Conservation (phyloP, 2,888 invertebrate species). For the Lepidochrysops patricia region DNA sequence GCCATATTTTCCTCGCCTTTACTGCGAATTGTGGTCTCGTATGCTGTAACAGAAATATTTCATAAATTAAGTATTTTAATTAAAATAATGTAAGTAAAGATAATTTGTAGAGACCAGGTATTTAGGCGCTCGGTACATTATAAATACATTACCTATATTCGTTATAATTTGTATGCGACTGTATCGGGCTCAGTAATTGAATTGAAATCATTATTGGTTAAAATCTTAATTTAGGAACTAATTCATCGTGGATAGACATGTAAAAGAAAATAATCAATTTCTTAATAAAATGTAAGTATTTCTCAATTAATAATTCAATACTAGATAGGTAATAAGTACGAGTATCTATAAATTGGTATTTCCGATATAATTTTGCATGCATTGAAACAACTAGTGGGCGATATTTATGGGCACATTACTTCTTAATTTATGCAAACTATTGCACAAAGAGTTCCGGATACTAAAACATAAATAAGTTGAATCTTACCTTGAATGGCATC, state of each 20-base stretch:
- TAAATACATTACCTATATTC: not conserved
- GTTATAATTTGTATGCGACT: not conserved
- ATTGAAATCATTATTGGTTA: not conserved
- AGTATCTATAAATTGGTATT: not conserved
- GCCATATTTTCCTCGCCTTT: constrained; percentile 85
- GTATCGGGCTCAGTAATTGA: not conserved
- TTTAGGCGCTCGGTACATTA: not conserved
- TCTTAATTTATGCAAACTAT: not conserved
- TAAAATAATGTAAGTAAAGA: no score
- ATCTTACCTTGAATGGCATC: constrained; percentile 84
- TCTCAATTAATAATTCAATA: no score
- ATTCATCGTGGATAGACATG: constrained; percentile 4
- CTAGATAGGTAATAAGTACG: no score
- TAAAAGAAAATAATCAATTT: not conserved
- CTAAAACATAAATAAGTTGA: not conserved
- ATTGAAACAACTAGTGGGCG: not conserved
- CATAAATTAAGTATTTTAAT: not conserved
- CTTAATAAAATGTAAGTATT: no score
- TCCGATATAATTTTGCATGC: not conserved
- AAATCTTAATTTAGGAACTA: constrained; percentile 2
- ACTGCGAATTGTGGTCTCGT: constrained; percentile 78
- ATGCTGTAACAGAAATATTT: constrained; percentile 52
- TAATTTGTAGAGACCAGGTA: no score
- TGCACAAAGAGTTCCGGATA: not conserved
- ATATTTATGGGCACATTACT: constrained; percentile 1